These are phyloP conservation scores for Bhutanitis thaidina DNA, from an alignment of 2,888 invertebrate genomes.

Conservation along the genomic window DNA sequence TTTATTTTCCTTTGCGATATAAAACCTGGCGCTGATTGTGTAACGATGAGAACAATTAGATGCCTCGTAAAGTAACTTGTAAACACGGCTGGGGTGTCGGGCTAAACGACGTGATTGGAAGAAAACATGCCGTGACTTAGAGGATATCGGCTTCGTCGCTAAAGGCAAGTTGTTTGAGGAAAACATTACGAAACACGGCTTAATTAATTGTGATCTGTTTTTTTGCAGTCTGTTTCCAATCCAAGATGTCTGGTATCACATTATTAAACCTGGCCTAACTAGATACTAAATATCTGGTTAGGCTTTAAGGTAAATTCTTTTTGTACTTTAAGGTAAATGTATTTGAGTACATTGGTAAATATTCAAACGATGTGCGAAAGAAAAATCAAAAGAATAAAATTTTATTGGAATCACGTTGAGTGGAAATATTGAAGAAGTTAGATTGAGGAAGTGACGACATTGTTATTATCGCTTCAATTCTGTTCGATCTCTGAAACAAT, in stretches of 20 bases:
- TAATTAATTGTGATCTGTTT: conserved; percentile 16
- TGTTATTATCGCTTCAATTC: conserved; percentile 73
- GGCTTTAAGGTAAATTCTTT: too few relatives aligned
- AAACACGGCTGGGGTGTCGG: conserved; percentile 27
- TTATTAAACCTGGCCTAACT: too few relatives aligned
- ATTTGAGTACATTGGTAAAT: too few relatives aligned
- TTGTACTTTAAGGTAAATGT: too few relatives aligned
- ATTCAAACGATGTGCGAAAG: background rate
- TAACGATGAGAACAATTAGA: conserved; percentile 39
- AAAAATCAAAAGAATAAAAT: conserved; percentile 41
- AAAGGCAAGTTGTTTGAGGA: conserved; percentile 6
- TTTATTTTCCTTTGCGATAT: conserved; percentile 19
- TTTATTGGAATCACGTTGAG: conserved; percentile 55
- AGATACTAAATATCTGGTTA: too few relatives aligned
- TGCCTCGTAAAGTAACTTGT: conserved; percentile 35
- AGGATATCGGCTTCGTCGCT: conserved; percentile 10
- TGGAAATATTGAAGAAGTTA: conserved; percentile 68
- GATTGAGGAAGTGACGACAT: conserved; percentile 73
- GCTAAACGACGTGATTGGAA: conserved; percentile 22
- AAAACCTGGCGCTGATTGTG: conserved; percentile 27
- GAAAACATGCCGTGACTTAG: conserved; percentile 20
- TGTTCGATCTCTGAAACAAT: conserved; percentile 60
- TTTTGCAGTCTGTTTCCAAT: conserved; percentile 5
- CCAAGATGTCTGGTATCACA: background rate
- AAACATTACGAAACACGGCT: conserved; percentile 14